Percentiles rank a stretch among this genome's conserved stretches.
Conservation (phyloP, 2,113 vertebrate species). For the Paramisgurnus dabryanus region DNA sequence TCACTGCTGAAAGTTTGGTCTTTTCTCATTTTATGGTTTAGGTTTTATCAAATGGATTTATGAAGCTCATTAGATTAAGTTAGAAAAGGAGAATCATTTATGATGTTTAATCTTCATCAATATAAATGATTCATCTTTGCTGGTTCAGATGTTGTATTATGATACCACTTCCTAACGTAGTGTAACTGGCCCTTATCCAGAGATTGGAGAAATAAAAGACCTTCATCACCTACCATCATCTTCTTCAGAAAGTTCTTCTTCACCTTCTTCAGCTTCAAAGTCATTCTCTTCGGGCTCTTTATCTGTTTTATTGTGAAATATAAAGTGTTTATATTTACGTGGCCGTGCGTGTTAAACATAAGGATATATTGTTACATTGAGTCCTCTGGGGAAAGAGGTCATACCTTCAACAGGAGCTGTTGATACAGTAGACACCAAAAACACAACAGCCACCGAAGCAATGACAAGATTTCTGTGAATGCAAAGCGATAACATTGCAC, state of each 20-base stretch:
- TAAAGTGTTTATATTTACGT: no score
- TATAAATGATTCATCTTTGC: not conserved
- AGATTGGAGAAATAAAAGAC: not conserved
- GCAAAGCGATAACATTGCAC: slow-evolving; percentile 11
- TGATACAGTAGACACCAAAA: slow-evolving; percentile 56
- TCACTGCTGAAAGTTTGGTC: not conserved
- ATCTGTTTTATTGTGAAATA: slow-evolving; percentile 55
- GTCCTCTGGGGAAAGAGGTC: slow-evolving; percentile 10
- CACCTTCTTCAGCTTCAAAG: slow-evolving; percentile 62
- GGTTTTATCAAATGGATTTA: not conserved
- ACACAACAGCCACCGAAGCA: slow-evolving; percentile 56
- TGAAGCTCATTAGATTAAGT: not conserved
- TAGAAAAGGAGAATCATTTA: not conserved
- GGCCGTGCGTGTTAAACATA: slow-evolving; percentile 15
- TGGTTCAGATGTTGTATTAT: not conserved
- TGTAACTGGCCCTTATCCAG: not conserved
- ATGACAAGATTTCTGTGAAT: slow-evolving; percentile 67
- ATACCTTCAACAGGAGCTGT: slow-evolving; percentile 73
- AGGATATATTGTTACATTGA: not conserved
- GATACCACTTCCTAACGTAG: not conserved
- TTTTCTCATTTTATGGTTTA: not conserved
- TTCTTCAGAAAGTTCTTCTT: slow-evolving; percentile 75
- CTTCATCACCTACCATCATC: slow-evolving; percentile 70
- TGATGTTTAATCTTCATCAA: not conserved
- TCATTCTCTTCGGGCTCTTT: slow-evolving; percentile 71